Evolutionary conservation across 2,113 vertebrate genomes (phyloP), one percentile per base, ranked within the genome.

Genomic region (Polypterus senegalus): DNA sequence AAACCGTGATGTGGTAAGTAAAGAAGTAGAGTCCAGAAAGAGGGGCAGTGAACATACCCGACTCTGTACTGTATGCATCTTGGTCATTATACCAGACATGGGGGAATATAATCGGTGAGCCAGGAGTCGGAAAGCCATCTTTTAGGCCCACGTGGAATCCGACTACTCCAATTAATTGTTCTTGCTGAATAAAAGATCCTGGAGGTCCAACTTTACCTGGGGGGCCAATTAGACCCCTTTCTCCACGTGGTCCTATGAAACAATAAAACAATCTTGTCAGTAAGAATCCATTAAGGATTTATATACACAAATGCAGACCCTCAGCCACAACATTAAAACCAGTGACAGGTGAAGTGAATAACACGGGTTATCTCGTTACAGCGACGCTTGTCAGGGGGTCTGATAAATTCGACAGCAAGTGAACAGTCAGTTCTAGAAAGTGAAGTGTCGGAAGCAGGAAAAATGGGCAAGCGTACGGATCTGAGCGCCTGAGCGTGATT

Each of bases 51-150:
- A 58, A 58, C 6, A 43, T 43, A 10, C 56, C 56, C 9, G n/a
- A 11, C 27, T 8, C 7, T 43, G 4, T 8, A 43, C 27, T 43
- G 56, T 58, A 58, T n/a, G 45, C 8, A 10, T 43, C 7, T 43
- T 58, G 56, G 56, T 58, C 56, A 43, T 58, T 58, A 43, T 58
- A 58, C 8, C 27, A 58, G 11, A 58, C 9, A n/a, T 58, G 27
- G 11, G 27, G 8, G 45, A 58, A 58, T 9, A 11, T 58, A 43
- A 58, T 58, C 9, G 56, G 56, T n/a, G 45, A 44, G 45, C 9
- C 56, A 43, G 56, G 6, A 43, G 56, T n/a, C 8, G 56, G 56
- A 6, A 43, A 2, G 45, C 11, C 9, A 4, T 7, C 8, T 45
- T n/a, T 11, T 8, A 58, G 56, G 7, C 56, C 56, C 9, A 58